Percentiles rank a stretch among this genome's conserved stretches.
Conservation (phyloP, 2,113 vertebrate species). For the Okapia johnstoni region DNA sequence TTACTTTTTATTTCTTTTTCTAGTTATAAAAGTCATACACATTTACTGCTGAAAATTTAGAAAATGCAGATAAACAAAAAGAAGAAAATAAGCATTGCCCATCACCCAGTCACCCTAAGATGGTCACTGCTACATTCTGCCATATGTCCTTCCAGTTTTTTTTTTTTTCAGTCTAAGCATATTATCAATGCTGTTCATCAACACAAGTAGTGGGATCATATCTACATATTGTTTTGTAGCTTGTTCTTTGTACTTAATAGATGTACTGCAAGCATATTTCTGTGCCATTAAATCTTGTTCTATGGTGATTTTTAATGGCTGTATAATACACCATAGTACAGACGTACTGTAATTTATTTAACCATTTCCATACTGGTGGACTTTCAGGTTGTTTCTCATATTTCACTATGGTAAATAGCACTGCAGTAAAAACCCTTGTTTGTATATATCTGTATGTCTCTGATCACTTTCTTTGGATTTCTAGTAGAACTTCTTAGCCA, state of each 20-base stretch:
- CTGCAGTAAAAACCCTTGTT: conserved; percentile 5
- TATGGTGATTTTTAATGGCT: conserved; percentile 2
- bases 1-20: not conserved
- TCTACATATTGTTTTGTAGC: not conserved
- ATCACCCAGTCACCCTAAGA: conserved; percentile 4
- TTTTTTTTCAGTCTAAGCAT: not conserved
- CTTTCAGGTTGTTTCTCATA: not conserved
- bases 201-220: not conserved
- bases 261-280: not conserved
- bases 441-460: not conserved
- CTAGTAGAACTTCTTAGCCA: not conserved
- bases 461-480: conserved; percentile 19
- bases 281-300: not conserved
- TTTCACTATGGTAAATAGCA: conserved; percentile 12
- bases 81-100: conserved; percentile 1
- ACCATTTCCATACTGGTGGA: not conserved
- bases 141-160: not conserved
- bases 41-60: conserved; percentile 17
- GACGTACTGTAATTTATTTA: not conserved
- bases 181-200: not conserved
- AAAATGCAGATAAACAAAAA: conserved; percentile 14
- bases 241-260: conserved; percentile 23
- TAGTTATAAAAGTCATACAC: not conserved
- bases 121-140: conserved; percentile 5
- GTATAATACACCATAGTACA: not conserved